Conservation (phyloP, 2,888 invertebrate species). For the Syritta pipiens region DNA sequence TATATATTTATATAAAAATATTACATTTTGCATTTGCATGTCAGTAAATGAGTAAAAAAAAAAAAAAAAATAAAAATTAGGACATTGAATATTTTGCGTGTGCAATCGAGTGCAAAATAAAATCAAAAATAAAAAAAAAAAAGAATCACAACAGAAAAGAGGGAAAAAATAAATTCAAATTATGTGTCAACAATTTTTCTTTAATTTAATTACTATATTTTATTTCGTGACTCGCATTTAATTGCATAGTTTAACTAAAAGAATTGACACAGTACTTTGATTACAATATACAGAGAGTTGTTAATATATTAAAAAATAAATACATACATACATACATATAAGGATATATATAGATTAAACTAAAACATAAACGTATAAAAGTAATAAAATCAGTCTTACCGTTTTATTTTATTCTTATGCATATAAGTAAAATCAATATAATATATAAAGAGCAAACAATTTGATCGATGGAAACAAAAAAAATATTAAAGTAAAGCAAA, state of each 20-base stretch:
- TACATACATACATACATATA: no score
- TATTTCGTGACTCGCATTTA: constrained; percentile 60
- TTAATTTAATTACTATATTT: constrained; percentile 47
- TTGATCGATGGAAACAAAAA: constrained; percentile 59
- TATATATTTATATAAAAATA: constrained; percentile 65
- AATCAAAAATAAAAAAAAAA: constrained; percentile 24
- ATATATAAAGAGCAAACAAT: constrained; percentile 56
- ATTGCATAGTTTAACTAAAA: constrained; percentile 36
- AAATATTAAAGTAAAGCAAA: constrained; percentile 35
- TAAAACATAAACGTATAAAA: constrained; percentile 66
- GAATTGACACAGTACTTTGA: constrained; percentile 65
- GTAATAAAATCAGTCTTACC: constrained; percentile 71
- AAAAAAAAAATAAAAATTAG: constrained; percentile 30
- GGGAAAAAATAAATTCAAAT: constrained; percentile 56
- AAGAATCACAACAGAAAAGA: constrained; percentile 56
- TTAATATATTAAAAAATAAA: constrained; percentile 58
- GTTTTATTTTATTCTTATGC: constrained; percentile 49
- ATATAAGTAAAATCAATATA: constrained; percentile 59
- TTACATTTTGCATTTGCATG: constrained; percentile 57
- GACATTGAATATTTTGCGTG: constrained; percentile 57
- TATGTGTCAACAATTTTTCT: constrained; percentile 49
- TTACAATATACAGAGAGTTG: constrained; percentile 63
- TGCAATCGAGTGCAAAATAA: constrained; percentile 56
- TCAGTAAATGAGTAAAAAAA: constrained; percentile 57
- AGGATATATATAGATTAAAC: constrained; percentile 56